Conservation (phyloP, 2,113 vertebrate species). For the Laticauda laticaudata region DNA sequence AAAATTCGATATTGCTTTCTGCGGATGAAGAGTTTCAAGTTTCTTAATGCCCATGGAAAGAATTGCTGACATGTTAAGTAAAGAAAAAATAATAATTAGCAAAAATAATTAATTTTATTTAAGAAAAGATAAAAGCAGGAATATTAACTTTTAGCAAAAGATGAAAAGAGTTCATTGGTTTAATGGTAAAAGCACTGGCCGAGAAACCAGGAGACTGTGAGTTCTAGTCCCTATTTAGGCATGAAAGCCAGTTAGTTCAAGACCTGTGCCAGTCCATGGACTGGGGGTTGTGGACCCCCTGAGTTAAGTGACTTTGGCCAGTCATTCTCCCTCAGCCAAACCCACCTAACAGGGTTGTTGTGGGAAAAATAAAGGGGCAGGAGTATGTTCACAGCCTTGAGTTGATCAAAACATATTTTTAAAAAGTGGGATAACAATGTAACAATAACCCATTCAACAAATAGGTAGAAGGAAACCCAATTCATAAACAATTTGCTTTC, state of each 20-base stretch:
- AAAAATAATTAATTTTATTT: background rate
- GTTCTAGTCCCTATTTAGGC: background rate
- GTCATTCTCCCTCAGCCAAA: background rate
- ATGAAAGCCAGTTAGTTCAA: background rate
- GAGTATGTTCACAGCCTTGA: background rate
- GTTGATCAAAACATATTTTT: background rate
- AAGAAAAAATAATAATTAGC: background rate
- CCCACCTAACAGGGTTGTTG: background rate
- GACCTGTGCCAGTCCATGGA: background rate
- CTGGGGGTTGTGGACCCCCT: background rate
- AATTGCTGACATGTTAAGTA: background rate
- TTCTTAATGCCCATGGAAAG: background rate
- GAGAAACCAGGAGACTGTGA: background rate
- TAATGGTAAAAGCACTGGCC: background rate
- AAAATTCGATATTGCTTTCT: background rate
- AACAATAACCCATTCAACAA: background rate
- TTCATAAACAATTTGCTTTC: slow-evolving; percentile 44
- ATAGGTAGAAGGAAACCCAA: slow-evolving; percentile 33
- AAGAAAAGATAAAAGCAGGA: slow-evolving; percentile 40
- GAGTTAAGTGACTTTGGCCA: background rate
- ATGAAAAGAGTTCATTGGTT: background rate
- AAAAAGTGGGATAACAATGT: background rate
- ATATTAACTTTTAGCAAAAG: slow-evolving; percentile 26
- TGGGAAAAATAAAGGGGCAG: background rate
- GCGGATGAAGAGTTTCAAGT: background rate